Conservation (phyloP, 2,888 invertebrate genomes). For the Poecilobothrus nobilitatus region DNA sequence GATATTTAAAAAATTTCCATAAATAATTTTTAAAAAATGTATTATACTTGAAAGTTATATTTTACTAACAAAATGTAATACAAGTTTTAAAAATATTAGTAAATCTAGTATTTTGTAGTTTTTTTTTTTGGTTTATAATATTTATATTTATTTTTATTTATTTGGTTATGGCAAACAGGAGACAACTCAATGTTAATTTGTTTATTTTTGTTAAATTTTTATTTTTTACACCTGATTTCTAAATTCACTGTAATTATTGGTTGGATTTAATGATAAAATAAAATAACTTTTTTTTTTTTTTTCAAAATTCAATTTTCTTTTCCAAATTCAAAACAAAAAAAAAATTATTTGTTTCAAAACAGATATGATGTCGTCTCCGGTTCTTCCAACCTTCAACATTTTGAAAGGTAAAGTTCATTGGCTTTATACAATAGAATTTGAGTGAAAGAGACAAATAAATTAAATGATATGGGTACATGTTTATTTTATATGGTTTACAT, state of each 20-base stretch:
- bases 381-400: constrained; percentile 78
- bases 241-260: constrained; percentile 17
- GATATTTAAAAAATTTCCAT: too few species aligned
- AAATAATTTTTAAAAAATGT: too few species aligned
- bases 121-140: background rate
- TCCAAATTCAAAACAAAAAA: constrained; percentile 22
- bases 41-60: background rate
- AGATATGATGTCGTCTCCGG: constrained; percentile 63
- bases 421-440: background rate
- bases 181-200: background rate
- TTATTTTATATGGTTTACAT: too few species aligned
- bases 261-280: constrained; percentile 20
- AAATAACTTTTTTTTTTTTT: constrained; percentile 17
- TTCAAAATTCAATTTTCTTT: constrained; percentile 17
- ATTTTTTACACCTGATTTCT: background rate
- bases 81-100: constrained; percentile 11
- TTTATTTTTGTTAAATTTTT: constrained; percentile 9
- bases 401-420: constrained; percentile 61
- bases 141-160: background rate
- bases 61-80: background rate
- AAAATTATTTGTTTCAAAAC: constrained; percentile 15
- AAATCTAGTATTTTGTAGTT: too few species aligned
- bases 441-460: constrained; percentile 13
- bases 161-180: constrained; percentile 5
- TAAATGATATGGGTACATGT: constrained; percentile 2